Evolutionary conservation across 2,888 invertebrate genomes (phyloP), one percentile per base, ranked within the genome.

Genomic region (Ryuthela nishihirai): DNA sequence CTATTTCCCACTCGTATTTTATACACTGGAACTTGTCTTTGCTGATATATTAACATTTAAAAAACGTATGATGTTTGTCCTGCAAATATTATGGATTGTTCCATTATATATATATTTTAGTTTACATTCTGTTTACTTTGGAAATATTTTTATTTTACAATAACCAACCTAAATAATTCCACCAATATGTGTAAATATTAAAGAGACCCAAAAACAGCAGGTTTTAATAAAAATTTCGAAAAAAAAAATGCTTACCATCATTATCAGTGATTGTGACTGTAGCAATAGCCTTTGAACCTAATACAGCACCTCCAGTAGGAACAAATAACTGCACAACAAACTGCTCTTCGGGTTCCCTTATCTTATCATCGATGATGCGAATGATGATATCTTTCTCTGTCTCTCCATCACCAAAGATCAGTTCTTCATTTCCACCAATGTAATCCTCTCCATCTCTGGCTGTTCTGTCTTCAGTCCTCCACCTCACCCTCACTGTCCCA

Each of bases 291-390:
- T 10, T 18, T 7, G 34, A 6, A 21, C 20, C 17, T 9, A 1
- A 12, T 3, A 15, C 10, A 4, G 23, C 52, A 5, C 46, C 42
- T 15, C 35, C 21, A 2, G 41, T 34, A 2, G 58, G 52, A 34
- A 36, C 35, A 40, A 52, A 52, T 0, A 58, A 23, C 4, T 44
- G 52, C 6, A 58, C 32, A 5, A 24, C 15, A 32, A 58, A 52
- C 1, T 38, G 6, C 20, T 52, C 46, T 9, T 38, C 18, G 1
- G 15, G 34, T 24, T 42, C 52, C 7, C 17, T 38, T 7, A 25
- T 24, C 6, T 42, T 15, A n/a, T 52, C 52, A 12, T 58, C 46
- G 0, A 36, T 25, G 12, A 46, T 45, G 6, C 24, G 26, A 4
- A 58, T 36, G 1, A 10, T 3, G 1, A 52, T 10, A 1, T 18